A percentile compares a stretch with the other conserved stretches of the same genome.
phyloP scores from a whole-genome alignment of 2,888 invertebrate species.

The Monopis laevigella region DNA sequence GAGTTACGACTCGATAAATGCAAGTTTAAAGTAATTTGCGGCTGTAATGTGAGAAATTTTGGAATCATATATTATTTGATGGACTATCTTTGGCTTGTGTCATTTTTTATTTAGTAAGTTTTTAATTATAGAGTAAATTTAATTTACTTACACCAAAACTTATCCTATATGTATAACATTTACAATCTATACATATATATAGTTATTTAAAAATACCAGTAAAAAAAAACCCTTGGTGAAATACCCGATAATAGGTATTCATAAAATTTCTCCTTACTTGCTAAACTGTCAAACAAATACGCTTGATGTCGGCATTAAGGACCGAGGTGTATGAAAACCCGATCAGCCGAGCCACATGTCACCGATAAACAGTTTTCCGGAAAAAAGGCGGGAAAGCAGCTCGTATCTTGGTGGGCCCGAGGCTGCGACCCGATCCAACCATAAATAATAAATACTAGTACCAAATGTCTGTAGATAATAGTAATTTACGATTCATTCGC shows the following conservation, averaged over 20 bases:
- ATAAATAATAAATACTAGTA: constrained; percentile 67
- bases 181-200: no score
- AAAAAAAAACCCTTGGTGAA: neutral
- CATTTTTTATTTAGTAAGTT: neutral
- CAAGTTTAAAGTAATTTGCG: constrained; percentile 12
- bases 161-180: no score
- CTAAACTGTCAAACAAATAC: no score
- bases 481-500: constrained; percentile 55
- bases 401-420: constrained; percentile 29
- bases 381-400: constrained; percentile 42
- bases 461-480: constrained; percentile 64
- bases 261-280: no score
- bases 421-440: constrained; percentile 53
- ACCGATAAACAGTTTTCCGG: constrained; percentile 20
- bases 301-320: no score
- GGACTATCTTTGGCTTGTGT: no score
- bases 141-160: no score
- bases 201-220: neutral
- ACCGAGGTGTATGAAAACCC: neutral
- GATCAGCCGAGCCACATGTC: constrained; percentile 2
- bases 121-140: neutral
- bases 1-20: constrained; percentile 21
- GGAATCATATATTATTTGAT: no score
- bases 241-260: no score
- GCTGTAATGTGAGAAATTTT: constrained; percentile 6